Evolutionary conservation across 2,113 vertebrate species (phyloP), one percentile per base, ranked within the genome.

Genomic region (Copsychus sechellarum): DNA sequence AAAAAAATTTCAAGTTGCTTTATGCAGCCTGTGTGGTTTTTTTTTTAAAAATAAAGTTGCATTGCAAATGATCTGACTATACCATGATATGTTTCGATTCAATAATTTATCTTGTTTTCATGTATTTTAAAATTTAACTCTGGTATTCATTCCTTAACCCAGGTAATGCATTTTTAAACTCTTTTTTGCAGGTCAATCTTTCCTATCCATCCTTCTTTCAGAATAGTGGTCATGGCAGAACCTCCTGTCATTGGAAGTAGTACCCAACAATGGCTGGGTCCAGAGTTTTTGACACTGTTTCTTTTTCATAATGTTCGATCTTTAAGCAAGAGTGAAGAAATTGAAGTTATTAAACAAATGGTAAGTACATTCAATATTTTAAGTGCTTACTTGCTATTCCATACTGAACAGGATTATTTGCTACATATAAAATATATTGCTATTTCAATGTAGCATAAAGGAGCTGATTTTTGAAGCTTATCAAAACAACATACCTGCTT

Each of bases 201-300:
- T 91, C 98, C 99, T 45, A 97, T 99, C 88, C 99, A 99, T 73
- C 98, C 99, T 3, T 99, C 99, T 28, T 99, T 99, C 97, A 98
- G 99, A 93, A 98, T 99, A 90, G 94, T 99, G 13, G 99, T 99
- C 17, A 95, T 99, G 95, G 99, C 99, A 10, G 99, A 99, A 92
- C 99, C 99, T 38, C 99, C 99, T 2, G 95, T 98, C 12, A 86
- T 98, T 71, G 98, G 99, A 93, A 98, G 98, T 85, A 96, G 96
- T 80, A 97, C 98, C 45, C 98, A 99, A 79, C 99, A 99, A 76
- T 99, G 99, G 99, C 92, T 99, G 93, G 98, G 98, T 25, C 98
- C 99, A 6, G 99, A 99, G 97, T 98, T 99, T 81, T 98, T 99
- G 94, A 99, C 99, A 1, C 98, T 99, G 97, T 99, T 99, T 98